Base-by-base conservation (phyloP, 2,113 vertebrate genomes). In the Ochotona curzoniae region DNA sequence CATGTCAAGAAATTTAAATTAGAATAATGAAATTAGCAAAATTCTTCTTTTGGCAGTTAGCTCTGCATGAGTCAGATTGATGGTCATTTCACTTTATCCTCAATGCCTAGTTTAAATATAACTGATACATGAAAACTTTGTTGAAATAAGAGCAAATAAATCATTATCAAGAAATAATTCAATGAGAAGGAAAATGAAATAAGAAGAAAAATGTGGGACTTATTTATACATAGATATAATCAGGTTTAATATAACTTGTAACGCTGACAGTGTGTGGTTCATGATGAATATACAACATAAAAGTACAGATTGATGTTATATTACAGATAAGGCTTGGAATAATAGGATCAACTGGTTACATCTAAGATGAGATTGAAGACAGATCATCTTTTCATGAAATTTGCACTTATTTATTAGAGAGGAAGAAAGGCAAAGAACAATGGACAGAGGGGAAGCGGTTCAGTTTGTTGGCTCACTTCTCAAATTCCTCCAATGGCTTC, bases 1-100 rank as follows among this genome's bases (percentile, higher is more conserved):
- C 15, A 75, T 93, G 74, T 89, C 17, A 64, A 86, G 78, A 13
- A 17, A 66, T 32, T 81, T 21, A 70, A 81, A 88, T 71, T 75
- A 64, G 76, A 94, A 73, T 2, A 7, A 71, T 21, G 21, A 74
- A 73, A 83, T 4, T 35, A 35, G 26, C 1, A 44, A 44, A 15
- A 54, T 18, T 35, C 74, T 12, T 78, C 28, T 3, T 86, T 28
- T 60, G 89, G 4, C 9, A 57, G 14, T 79, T 78, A 87, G 57
- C 8, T 26, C 15, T 38, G 47, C 86, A 73, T 3, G 25, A 87
- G 25, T 10, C 69, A 6, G 5, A 80, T 2, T 21, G 64, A 38
- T 11, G 32, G 28, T 57, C 18, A 67, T 76, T 71, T 71, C 12
- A 91, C 49, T 54, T 84, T 54, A 69, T 30, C 17, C 66, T 90